Conservation (phyloP, 1,140 invertebrate genomes). For the Pygmarrhopalites habei region DNA sequence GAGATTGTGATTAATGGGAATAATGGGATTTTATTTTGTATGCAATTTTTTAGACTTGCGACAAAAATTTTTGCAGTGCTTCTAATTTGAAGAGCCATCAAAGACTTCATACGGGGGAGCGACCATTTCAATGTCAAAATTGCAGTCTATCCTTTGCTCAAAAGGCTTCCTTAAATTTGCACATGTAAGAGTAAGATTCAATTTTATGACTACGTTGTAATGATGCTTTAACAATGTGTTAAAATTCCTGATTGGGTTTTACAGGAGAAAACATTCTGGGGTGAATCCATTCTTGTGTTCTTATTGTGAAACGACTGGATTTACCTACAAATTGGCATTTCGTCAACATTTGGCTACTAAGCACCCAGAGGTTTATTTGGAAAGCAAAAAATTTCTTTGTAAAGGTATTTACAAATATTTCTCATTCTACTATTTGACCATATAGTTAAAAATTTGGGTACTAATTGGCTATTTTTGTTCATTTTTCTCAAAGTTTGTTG, state of each 20-base stretch:
- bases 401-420: too few species aligned
- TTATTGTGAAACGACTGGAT: not conserved
- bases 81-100: slow-evolving; percentile 17
- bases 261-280: slow-evolving; percentile 15
- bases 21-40: too few species aligned
- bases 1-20: too few species aligned
- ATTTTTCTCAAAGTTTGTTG: too few species aligned
- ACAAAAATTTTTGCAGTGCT: slow-evolving; percentile 1
- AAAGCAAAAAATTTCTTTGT: slow-evolving; percentile 17
- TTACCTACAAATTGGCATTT: slow-evolving; percentile 1
- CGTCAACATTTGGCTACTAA: not conserved
- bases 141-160: slow-evolving; percentile 12
- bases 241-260: too few species aligned
- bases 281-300: not conserved
- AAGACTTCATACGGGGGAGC: slow-evolving; percentile 12
- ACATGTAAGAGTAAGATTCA: too few species aligned
- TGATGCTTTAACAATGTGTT: too few species aligned
- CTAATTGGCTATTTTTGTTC: too few species aligned
- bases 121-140: slow-evolving; percentile 6
- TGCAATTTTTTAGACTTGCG: too few species aligned
- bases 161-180: slow-evolving; percentile 4
- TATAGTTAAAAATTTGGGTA: too few species aligned
- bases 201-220: too few species aligned
- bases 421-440: too few species aligned
- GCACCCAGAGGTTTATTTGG: not conserved